Conservation (phyloP, 2,113 vertebrate species). For the Colistium nudipinnis region DNA sequence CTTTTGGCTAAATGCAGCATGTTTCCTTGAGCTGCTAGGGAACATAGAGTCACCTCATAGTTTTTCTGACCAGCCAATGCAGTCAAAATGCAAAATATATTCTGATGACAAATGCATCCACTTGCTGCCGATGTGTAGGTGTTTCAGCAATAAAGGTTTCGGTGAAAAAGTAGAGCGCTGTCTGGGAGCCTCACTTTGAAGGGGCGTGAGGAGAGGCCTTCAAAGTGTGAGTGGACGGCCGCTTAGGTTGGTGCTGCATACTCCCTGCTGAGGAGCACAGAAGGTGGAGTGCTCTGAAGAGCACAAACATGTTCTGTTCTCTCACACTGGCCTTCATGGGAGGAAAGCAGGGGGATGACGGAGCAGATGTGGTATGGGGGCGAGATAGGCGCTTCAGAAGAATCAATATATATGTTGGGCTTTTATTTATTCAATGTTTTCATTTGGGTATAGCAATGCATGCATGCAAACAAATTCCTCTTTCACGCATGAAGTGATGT, state of each 20-base stretch:
- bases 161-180: constrained; percentile 5
- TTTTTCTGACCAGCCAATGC: neutral
- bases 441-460: neutral
- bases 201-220: constrained; percentile 56
- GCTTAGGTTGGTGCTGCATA: constrained; percentile 24
- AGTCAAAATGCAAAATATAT: neutral
- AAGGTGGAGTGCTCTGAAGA: constrained; percentile 49
- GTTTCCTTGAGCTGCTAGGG: too few species aligned
- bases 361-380: constrained; percentile 8
- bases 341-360: constrained; percentile 62
- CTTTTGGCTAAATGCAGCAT: too few species aligned
- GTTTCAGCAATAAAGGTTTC: constrained; percentile 5
- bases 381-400: constrained; percentile 31
- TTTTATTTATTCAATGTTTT: constrained; percentile 33
- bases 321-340: constrained; percentile 31
- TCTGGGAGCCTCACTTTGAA: constrained; percentile 29
- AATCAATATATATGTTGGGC: constrained; percentile 43
- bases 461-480: too few species aligned
- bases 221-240: constrained; percentile 46
- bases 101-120: neutral
- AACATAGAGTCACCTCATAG: too few species aligned
- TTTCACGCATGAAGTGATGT: too few species aligned
- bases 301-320: constrained; percentile 38
- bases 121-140: neutral
- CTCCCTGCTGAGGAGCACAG: constrained; percentile 52